These are phyloP conservation scores for Coryphaenoides rupestris DNA, from an alignment of 2,113 vertebrate genomes.

Conservation along the genomic window DNA sequence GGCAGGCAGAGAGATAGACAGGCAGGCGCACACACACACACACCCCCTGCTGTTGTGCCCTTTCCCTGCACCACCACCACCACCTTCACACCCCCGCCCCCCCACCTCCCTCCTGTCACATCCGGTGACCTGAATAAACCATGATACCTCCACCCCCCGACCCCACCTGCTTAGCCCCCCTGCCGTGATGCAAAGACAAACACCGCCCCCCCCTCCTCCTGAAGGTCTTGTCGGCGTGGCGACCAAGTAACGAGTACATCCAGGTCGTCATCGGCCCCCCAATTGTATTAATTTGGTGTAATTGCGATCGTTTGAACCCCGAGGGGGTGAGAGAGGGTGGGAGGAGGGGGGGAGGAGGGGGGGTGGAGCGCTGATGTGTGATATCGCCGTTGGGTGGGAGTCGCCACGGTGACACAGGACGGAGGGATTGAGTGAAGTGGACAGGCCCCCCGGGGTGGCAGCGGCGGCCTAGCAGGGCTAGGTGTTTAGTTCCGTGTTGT, in stretches of 20 bases:
- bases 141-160: constrained; percentile 15
- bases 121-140: constrained; percentile 46
- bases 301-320: neutral
- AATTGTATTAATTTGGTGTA: neutral
- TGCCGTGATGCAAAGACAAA: constrained; percentile 11
- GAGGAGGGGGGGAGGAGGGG: too few species aligned
- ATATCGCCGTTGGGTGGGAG: too few species aligned
- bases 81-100: too few species aligned
- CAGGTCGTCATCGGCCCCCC: neutral
- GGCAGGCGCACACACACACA: too few species aligned
- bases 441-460: neutral
- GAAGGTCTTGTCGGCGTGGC: neutral
- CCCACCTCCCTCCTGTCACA: constrained; percentile 31
- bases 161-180: constrained; percentile 12
- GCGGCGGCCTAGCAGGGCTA: too few species aligned
- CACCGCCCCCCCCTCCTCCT: neutral
- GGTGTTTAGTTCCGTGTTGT: too few species aligned
- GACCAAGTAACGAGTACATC: neutral
- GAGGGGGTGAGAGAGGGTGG: too few species aligned
- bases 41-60: too few species aligned
- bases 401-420: neutral
- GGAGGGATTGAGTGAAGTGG: neutral
- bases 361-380: too few species aligned
- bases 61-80: too few species aligned
- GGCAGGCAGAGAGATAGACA: too few species aligned